Evolutionary conservation across 2,888 invertebrate species (phyloP).

Genomic region (Alentia gelatinosa): DNA sequence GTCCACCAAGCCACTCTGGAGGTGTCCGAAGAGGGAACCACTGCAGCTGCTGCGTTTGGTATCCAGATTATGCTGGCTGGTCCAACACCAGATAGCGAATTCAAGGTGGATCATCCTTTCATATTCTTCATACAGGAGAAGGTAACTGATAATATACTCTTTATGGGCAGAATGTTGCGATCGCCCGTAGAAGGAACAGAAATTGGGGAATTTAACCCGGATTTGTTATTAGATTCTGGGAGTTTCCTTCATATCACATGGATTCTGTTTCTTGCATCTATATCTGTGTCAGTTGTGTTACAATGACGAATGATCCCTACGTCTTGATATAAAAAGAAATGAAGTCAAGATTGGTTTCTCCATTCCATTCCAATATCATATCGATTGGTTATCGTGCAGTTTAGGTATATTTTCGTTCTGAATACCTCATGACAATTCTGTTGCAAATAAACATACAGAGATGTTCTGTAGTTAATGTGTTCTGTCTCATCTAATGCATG

Average conservation of each 20-base stretch:
- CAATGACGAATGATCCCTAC: no score
- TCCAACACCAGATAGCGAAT: conserved; percentile 9
- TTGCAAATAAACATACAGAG: no score
- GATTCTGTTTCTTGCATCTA: not conserved
- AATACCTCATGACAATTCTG: no score
- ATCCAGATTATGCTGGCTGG: conserved; percentile 24
- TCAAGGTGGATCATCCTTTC: conserved; percentile 11
- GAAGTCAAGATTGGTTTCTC: no score
- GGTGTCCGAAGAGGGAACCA: conserved; percentile 28
- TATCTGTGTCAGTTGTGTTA: not conserved
- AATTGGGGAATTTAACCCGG: conserved; percentile 19
- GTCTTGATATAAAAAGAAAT: no score
- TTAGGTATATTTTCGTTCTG: no score
- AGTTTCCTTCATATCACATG: not conserved
- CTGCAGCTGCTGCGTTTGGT: not conserved
- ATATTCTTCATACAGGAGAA: conserved; percentile 32
- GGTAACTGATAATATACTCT: conserved; percentile 26
- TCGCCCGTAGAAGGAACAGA: not conserved
- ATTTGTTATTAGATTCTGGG: not conserved
- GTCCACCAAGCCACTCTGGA: conserved; percentile 2
- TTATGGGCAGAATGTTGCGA: not conserved
- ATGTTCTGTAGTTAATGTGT: no score
- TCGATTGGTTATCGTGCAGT: no score
- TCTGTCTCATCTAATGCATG: no score
- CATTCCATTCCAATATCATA: no score